Conservation (phyloP, 2,888 invertebrate genomes). For the Troilus luridus region DNA sequence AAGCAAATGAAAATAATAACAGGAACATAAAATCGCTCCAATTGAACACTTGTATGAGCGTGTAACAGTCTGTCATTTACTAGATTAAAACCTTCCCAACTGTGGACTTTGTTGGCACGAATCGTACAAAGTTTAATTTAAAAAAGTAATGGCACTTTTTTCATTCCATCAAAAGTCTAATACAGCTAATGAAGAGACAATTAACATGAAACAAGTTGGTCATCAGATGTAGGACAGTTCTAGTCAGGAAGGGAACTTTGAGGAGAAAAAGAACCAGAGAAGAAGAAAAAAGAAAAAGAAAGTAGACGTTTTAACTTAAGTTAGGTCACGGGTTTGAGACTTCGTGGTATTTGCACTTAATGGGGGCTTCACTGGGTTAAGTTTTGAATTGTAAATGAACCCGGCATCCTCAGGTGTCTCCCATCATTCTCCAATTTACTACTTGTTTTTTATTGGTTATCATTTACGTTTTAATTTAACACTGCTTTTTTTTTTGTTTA, state of each 20-base stretch:
- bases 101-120: not conserved
- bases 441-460: not conserved
- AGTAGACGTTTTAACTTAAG: slow-evolving; percentile 12
- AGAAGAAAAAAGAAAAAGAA: not conserved
- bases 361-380: not conserved
- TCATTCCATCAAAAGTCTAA: not conserved
- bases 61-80: not conserved
- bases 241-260: not conserved
- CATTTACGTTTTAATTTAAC: not conserved
- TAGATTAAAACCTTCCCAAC: not conserved
- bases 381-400: not conserved
- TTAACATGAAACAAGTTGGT: slow-evolving; percentile 16
- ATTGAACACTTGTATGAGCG: not conserved
- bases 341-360: slow-evolving; percentile 7
- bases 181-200: not conserved
- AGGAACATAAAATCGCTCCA: not conserved
- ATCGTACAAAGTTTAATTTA: slow-evolving; percentile 17
- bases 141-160: slow-evolving; percentile 23
- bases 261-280: not conserved
- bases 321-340: slow-evolving; percentile 23
- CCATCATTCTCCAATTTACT: not conserved
- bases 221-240: slow-evolving; percentile 30
- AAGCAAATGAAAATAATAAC: too few relatives aligned
- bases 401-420: slow-evolving; percentile 2
- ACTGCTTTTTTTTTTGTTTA: not conserved